A percentile compares a stretch with the other conserved stretches of the same genome.
phyloP scores from a whole-genome alignment of 2,888 invertebrate genomes.

The Prenolepis imparis region DNA sequence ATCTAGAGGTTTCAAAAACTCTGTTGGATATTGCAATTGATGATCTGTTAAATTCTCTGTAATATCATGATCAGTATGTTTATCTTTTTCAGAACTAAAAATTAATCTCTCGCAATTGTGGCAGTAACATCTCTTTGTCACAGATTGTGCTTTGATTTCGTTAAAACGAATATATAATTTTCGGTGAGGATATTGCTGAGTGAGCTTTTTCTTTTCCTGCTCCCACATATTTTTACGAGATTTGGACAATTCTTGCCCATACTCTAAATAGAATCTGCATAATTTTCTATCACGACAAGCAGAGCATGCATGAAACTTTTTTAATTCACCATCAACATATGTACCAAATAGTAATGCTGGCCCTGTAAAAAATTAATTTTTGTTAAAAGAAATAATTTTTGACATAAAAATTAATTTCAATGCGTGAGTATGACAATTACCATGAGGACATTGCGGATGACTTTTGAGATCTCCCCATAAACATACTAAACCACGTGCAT shows the following conservation, averaged over 20 bases:
- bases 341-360: conserved; percentile 91
- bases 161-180: conserved; percentile 87
- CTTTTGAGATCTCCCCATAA: conserved; percentile 87
- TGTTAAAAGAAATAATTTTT: neutral
- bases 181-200: conserved; percentile 87
- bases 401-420: conserved; percentile 37
- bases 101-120: conserved; percentile 89
- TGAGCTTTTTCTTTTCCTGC: conserved; percentile 85
- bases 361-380: conserved; percentile 76
- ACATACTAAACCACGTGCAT: conserved; percentile 75
- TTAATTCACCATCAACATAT: conserved; percentile 85
- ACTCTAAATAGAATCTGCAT: conserved; percentile 91
- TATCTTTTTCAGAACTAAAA: conserved; percentile 77
- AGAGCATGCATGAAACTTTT: conserved; percentile 93
- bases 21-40: conserved; percentile 89
- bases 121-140: conserved; percentile 88
- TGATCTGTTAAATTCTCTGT: conserved; percentile 88
- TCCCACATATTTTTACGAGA: conserved; percentile 87
- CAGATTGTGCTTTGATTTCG: conserved; percentile 85
- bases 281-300: conserved; percentile 93
- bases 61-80: conserved; percentile 88
- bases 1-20: conserved; percentile 90
- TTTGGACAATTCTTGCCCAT: conserved; percentile 86
- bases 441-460: conserved; percentile 92
- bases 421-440: conserved; percentile 81